Evolutionary conservation across 1,140 invertebrate species (phyloP), one percentile per base, ranked within the genome.

Genomic region (Drusus annulatus): DNA sequence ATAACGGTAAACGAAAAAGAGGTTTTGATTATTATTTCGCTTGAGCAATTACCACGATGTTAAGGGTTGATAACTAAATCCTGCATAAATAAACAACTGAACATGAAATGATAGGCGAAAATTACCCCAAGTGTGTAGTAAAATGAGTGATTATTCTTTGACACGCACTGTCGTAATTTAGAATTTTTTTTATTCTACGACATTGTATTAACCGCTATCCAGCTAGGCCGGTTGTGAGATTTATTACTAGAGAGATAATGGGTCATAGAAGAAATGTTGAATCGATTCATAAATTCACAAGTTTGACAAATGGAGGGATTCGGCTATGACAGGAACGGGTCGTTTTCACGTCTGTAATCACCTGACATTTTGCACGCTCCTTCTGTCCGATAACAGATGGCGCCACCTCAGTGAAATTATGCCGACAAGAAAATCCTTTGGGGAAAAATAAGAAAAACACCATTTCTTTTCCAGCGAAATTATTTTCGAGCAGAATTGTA

Each of bases 281-380:
- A 65, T 65, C 62, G 62, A 25, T 28, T 25, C 62, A 65, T 65
- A 65, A 65, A 65, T 65, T 65, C 62, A 7, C 4, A 6, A 28
- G 16, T 65, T 65, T 65, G 62, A 65, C 62, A 65, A 65, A 65
- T 65, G 6, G n/a, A 8, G 62, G 62, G 62, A 65, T 65, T 65
- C 21, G 13, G 21, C 23, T n/a, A 28, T 31, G 62, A 65, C 62
- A 65, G 62, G 28, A 28, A 65, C 28, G 62, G 25, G 62, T 65
- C 62, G 62, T 65, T 65, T 60, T 65, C 62, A 25, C 23, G 7
- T 8, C 23, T 31, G 25, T 28, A 65, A 25, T 65, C 62, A 28
- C 8, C 62, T n/a, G 21, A 21, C 62, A 65, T 65, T 65, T 65
- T 65, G 23, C 21, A 60, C 62, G 62, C 16, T 16, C n/a, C 62